Percentiles rank a stretch among this genome's conserved stretches.
Evolutionary conservation across 2,797 vertebrate species (phyloP).

Genomic region (Cossypha caffra): DNA sequence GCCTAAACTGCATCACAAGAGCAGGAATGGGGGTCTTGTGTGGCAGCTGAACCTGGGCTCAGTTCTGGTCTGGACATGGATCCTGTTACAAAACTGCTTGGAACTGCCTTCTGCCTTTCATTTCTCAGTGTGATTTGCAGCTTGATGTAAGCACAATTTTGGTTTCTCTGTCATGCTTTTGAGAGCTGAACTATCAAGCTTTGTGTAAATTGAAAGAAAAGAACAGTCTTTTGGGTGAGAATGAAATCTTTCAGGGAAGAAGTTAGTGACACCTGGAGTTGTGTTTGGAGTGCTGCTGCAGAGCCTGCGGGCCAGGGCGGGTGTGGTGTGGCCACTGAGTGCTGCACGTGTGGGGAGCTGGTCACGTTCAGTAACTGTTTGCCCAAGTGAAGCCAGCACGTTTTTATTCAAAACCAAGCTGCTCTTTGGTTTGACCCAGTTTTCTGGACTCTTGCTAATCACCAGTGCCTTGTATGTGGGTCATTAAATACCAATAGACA

Average conservation of each 20-base stretch:
- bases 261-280: neutral
- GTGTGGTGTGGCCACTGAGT: fast-evolving
- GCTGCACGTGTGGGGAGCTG: neutral
- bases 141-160: neutral
- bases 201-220: neutral
- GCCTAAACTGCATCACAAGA: fast-evolving
- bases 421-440: slow-evolving; percentile 58
- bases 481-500: neutral
- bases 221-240: neutral
- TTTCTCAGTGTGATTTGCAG: neutral
- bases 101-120: neutral
- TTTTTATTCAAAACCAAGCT: slow-evolving; percentile 32
- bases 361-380: neutral
- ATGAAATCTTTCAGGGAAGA: neutral
- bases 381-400: neutral
- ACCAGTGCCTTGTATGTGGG: neutral
- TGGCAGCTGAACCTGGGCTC: neutral
- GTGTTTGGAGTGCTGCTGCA: neutral
- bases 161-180: neutral
- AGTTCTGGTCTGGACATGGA: neutral
- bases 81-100: neutral
- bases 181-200: neutral
- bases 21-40: fast-evolving
- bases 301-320: neutral
- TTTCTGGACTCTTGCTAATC: slow-evolving; percentile 41